Percentiles rank a stretch among this genome's conserved stretches.
These are phyloP conservation scores for Malurus alboscapulatus DNA, from an alignment of 2,113 vertebrate genomes.

Conservation along the genomic window DNA sequence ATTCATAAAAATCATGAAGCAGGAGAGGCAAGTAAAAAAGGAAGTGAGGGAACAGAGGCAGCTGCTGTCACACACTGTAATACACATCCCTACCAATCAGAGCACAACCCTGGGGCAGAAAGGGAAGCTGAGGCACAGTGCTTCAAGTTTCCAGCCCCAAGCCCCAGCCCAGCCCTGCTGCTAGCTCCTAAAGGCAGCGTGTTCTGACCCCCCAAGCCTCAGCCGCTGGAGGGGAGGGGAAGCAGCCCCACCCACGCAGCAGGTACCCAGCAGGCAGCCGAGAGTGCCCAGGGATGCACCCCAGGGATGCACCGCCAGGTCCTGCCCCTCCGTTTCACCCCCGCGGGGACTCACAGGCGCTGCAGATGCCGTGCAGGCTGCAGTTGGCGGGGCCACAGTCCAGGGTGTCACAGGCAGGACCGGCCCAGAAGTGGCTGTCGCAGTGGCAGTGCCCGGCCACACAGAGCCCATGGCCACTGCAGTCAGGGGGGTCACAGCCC, in stretches of 20 bases:
- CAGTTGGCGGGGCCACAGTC: conserved; percentile 81
- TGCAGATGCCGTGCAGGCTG: conserved; percentile 78
- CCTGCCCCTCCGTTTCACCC: fast-evolving
- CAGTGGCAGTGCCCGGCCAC: conserved; percentile 80
- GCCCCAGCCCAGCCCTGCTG: not conserved
- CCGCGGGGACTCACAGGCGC: conserved; percentile 64
- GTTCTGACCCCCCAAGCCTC: not conserved
- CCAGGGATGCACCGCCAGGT: not conserved
- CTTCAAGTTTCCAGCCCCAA: not conserved
- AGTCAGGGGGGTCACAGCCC: conserved; percentile 77
- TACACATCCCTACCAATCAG: not conserved
- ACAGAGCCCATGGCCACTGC: conserved; percentile 81
- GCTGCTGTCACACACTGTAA: not conserved
- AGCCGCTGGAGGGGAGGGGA: fast-evolving
- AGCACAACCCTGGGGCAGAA: not conserved
- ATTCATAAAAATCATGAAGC: not conserved
- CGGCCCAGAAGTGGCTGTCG: conserved; percentile 71
- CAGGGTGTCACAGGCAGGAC: conserved; percentile 67
- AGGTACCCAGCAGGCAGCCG: not conserved
- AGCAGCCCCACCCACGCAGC: not conserved
- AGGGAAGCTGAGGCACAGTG: not conserved
- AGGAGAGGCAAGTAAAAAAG: not conserved
- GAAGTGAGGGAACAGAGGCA: not conserved
- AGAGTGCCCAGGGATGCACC: not conserved
- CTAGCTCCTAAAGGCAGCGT: fast-evolving